Evolutionary conservation across 2,888 invertebrate genomes (phyloP), one percentile per base, ranked within the genome.

Genomic region (Isotomurus palustris): DNA sequence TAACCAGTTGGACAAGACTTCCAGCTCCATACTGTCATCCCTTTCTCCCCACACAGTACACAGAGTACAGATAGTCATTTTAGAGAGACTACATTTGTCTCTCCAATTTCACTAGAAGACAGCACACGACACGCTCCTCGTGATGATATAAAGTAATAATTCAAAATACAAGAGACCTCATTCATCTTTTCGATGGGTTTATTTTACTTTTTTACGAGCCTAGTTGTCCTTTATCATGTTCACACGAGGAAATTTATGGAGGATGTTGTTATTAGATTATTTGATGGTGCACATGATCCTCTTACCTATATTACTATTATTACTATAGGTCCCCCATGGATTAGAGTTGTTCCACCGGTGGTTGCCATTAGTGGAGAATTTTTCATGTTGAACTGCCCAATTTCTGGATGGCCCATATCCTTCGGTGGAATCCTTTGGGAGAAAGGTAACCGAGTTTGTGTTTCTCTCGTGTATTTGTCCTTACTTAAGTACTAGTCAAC

Each of bases 371-470:
- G 77, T 25, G 75, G 75, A 52, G 73, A 76, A 57, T 69, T 71
- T 45, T 71, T 78, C 59, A 68, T 71, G 3, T 72, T 79, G 25
- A 69, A 72, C 47, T 79, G 79, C 67, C 76, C 77, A 41, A 78
- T 78, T 35, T 74, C 77, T 3, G 78, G 78, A 19, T 76, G 74
- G 71, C 78, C 78, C 2, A 73, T 77, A 17, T 50, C 58, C 22
- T 65, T 65, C 49, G 71, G 74, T 41, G 68, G 72, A 17, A 74
- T 77, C 49, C 72, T 72, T 17, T 79, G 79, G 79, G 74, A 73
- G 47, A 76, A 75, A 76, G 77, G 78, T 78, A 69, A 69, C 65
- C 62, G 19, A 55, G n/a, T 40, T 45, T 58, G 10, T 10, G n/a
- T 35, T 53, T 40, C 19, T 40, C n/a, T n/a, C 40, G 19, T 40